These are phyloP conservation scores for Cerceris rybyensis DNA, from an alignment of 2,888 invertebrate species.

Conservation along the genomic window DNA sequence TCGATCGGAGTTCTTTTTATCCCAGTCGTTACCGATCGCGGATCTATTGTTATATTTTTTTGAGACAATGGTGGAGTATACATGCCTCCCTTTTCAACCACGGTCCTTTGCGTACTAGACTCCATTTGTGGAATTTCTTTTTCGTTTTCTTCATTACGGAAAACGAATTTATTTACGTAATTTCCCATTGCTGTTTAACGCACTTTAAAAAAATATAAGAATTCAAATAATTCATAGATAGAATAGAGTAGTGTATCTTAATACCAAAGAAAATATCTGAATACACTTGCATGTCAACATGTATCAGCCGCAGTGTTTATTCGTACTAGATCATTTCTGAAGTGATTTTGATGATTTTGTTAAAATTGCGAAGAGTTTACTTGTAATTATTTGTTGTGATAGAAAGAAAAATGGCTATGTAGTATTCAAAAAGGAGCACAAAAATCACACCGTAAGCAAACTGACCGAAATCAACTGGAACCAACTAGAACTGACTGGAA, in stretches of 20 bases:
- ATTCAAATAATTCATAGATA: not conserved
- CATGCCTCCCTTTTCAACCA: conserved; percentile 36
- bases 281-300: not conserved
- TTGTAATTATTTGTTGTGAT: no score
- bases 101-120: not conserved
- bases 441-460: no score
- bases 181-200: conserved; percentile 66
- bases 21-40: conserved; percentile 72
- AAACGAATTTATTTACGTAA: conserved; percentile 66
- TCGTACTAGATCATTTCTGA: not conserved
- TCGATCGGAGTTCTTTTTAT: conserved; percentile 73
- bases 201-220: not conserved
- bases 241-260: not conserved
- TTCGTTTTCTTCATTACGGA: conserved; percentile 49
- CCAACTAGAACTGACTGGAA: no score
- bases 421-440: no score
- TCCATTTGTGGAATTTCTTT: conserved; percentile 40
- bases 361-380: no score
- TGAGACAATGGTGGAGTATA: conserved; percentile 65
- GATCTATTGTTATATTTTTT: conserved; percentile 64
- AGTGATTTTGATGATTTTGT: not conserved
- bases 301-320: not conserved
- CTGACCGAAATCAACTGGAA: no score
- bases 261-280: conserved; percentile 9
- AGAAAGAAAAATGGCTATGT: no score